A percentile compares a stretch with the other conserved stretches of the same genome.
These are phyloP conservation scores for Malurus splendens DNA, from an alignment of 2,797 vertebrate genomes.

Conservation along the genomic window DNA sequence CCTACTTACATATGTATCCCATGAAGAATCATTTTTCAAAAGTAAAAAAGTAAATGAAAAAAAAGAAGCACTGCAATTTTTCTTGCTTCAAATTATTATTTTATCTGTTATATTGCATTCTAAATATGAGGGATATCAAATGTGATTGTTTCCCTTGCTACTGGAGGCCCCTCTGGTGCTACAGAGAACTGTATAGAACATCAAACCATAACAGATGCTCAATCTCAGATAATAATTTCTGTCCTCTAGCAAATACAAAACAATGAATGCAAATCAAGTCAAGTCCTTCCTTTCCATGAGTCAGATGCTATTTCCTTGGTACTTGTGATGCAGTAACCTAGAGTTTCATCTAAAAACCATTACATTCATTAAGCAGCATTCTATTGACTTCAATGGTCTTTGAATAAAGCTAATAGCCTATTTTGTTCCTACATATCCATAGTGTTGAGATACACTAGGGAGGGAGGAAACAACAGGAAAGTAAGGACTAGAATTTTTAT, in stretches of 20 bases:
- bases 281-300: conserved; percentile 25
- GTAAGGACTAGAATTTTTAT: neutral
- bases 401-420: conserved; percentile 16
- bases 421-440: neutral
- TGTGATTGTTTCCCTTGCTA: neutral
- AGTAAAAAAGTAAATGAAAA: neutral
- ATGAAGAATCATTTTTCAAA: neutral
- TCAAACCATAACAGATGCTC: neutral
- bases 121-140: neutral
- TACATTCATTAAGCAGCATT: conserved; percentile 36
- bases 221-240: neutral
- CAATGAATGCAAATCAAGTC: conserved; percentile 8
- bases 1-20: neutral
- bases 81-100: neutral
- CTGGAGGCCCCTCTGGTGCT: neutral
- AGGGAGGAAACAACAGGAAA: neutral
- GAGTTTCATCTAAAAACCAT: conserved; percentile 21
- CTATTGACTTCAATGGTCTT: conserved; percentile 18
- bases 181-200: neutral
- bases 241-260: conserved; percentile 14
- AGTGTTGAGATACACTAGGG: neutral
- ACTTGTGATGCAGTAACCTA: conserved; percentile 25
- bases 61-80: neutral
- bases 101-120: neutral
- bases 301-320: conserved; percentile 18